A percentile compares a stretch with the other conserved stretches of the same genome.
phyloP scores from a whole-genome alignment of 2,888 invertebrate genomes.

The Hypercompe scribonia region DNA sequence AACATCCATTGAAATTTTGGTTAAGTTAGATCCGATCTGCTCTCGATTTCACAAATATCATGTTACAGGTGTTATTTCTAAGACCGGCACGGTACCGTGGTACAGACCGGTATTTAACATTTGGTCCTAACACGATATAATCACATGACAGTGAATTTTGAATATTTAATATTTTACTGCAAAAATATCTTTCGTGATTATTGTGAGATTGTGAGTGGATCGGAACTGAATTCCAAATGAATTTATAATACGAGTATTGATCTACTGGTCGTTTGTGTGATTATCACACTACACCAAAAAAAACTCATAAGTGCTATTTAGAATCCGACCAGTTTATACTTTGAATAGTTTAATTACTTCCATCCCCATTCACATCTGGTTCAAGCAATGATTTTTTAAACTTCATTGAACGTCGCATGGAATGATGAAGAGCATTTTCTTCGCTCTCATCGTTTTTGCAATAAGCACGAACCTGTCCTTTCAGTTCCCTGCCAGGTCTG shows the following conservation, averaged over 20 bases:
- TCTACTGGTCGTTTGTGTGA: not conserved
- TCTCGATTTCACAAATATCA: too few species aligned
- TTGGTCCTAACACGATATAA: too few species aligned
- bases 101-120: too few species aligned
- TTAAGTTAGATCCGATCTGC: too few species aligned
- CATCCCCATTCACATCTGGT: not conserved
- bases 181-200: too few species aligned
- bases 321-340: not conserved
- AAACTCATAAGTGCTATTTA: not conserved
- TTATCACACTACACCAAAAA: not conserved
- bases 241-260: too few species aligned
- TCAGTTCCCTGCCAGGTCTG: slow-evolving; percentile 53
- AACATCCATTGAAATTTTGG: not conserved
- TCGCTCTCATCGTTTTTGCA: slow-evolving; percentile 42
- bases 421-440: not conserved
- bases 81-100: too few species aligned
- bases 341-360: not conserved
- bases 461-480: slow-evolving; percentile 65
- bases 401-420: not conserved
- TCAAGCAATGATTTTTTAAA: not conserved
- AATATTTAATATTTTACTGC: too few species aligned
- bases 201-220: too few species aligned
- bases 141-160: too few species aligned
- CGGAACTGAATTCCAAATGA: too few species aligned
- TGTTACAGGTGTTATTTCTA: too few species aligned